Base-by-base conservation (phyloP, 2,113 vertebrate species). In the Amphilophus citrinellus region DNA sequence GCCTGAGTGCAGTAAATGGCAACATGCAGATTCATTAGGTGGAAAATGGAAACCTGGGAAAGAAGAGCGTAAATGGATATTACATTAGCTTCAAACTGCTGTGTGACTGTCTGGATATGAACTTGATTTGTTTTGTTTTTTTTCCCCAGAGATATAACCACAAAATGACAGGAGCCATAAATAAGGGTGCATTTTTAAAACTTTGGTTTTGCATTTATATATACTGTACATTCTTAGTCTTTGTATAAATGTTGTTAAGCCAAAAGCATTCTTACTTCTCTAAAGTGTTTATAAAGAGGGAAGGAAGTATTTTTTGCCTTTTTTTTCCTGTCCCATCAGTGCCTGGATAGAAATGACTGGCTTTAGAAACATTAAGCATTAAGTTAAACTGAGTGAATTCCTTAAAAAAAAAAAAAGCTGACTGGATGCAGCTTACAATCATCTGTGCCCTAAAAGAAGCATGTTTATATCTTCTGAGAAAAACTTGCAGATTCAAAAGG, bases 41-140 rank as follows among this genome's bases (percentile, higher is more conserved):
- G 61, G 47, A 30, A 78, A 88, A 84, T 60, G 61, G 37, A 60
- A 85, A 89, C 35, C 17, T 82, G 83, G 81, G 4, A 66, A 58
- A 77, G 58, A 59, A 73, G 37, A 20, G 18, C 57, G 61, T 15
- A 61, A 47, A 77, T 35, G 68, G 24, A 42, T 62, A 61, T 63
- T 60, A 71, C 17, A 89, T 89, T 82, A 76, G 30, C 10, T 71
- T 84, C 8, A 5, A 61, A 37, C n/a, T n/a, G 3, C 17, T 57
- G 35, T 84, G 42, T 42, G 30, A 60, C 3, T 9, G 13, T 20
- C 20, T 37, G 39, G 53, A 68, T 39, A 27, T 76, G 18, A 13
- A 58, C 7, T 3, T 56, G 22, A 1, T 68, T 22, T 68, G 35
- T 35, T 35, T 27, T 27, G 27, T 2, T 27, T 27, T 32, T 42